Base-by-base conservation (phyloP, 2,797 vertebrate species). In the Argentina silus region DNA sequence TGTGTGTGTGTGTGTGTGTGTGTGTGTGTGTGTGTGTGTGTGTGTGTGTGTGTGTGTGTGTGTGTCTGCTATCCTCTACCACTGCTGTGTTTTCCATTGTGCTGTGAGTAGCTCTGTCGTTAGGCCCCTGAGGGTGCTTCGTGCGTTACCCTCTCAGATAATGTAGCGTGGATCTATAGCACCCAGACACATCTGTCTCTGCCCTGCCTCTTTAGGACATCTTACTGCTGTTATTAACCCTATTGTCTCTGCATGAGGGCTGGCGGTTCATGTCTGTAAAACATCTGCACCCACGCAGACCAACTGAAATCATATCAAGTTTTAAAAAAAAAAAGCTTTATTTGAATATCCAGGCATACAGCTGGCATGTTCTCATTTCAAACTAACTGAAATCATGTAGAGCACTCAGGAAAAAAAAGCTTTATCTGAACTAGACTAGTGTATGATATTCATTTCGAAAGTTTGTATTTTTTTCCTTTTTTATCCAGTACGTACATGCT, bases 181-280 rank as follows among this genome's bases (percentile, higher is more conserved):
- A 45, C 83, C 70, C 59, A 74, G 82, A 68, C 82, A 87, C 82
- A 87, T 89, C 82, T 85, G 85, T 82, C 83, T 85, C 84, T 48
- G 76, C 53, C 23, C 56, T 9, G 70, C 60, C 21, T 66, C 71
- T 71, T 77, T 66, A 23, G 69, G 75, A 74, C 74, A 21, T 64
- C 69, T 6, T 44, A 53, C 78, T 75, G 79, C 73, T 67, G 53
- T 45, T 75, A 74, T 61, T 79, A 79, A 80, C 70, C 11, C 56
- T 0, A 65, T 10, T 6, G 62, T 67, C 64, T 61, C 66, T 10
- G 69, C 75, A 60, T 1, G 0, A 44, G 15, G 76, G 81, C 81
- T 75, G 77, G 82, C 82, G 72, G 84, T 83, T 15, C 5, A 60
- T 4, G 45, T 67, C 78, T 69, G 80, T 78, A 59, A 72, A 80